phyloP scores from a whole-genome alignment of 2,888 invertebrate species.

The Drosophila pullipes region DNA sequence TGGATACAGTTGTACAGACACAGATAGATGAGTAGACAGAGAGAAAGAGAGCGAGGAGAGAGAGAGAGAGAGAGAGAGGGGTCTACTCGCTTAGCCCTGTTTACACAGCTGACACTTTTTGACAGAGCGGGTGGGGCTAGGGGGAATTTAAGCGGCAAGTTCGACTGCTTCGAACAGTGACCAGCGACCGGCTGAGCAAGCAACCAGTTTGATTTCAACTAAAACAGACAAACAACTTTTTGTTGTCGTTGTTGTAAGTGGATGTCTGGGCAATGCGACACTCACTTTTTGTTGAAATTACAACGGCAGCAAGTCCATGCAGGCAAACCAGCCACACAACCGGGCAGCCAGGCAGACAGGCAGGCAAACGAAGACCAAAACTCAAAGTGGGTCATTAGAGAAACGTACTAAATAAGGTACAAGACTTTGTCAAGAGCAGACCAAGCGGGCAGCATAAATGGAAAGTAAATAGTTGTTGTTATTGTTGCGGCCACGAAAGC shows the following conservation, averaged over 20 bases:
- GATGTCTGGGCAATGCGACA: constrained; percentile 77
- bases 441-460: constrained; percentile 64
- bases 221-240: constrained; percentile 78
- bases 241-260: constrained; percentile 50
- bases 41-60: neutral
- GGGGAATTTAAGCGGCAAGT: constrained; percentile 34
- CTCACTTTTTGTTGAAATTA: constrained; percentile 75
- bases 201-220: constrained; percentile 80
- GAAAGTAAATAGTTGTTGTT: constrained; percentile 73
- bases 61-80: constrained; percentile 3
- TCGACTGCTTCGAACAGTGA: constrained; percentile 63
- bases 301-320: constrained; percentile 36
- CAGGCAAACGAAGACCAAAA: constrained; percentile 62
- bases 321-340: constrained; percentile 6
- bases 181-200: constrained; percentile 51
- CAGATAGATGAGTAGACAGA: neutral
- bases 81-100: constrained; percentile 68
- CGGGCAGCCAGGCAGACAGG: constrained; percentile 10
- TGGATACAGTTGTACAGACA: neutral
- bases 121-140: neutral
- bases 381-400: constrained; percentile 80
- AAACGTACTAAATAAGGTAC: constrained; percentile 82
- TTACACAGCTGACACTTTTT: constrained; percentile 79
- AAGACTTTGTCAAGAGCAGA: constrained; percentile 78
- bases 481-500: constrained; percentile 50